Evolutionary conservation across 2,797 vertebrate genomes (phyloP), one percentile per base, ranked within the genome.

Genomic region (Syngnathus acus): DNA sequence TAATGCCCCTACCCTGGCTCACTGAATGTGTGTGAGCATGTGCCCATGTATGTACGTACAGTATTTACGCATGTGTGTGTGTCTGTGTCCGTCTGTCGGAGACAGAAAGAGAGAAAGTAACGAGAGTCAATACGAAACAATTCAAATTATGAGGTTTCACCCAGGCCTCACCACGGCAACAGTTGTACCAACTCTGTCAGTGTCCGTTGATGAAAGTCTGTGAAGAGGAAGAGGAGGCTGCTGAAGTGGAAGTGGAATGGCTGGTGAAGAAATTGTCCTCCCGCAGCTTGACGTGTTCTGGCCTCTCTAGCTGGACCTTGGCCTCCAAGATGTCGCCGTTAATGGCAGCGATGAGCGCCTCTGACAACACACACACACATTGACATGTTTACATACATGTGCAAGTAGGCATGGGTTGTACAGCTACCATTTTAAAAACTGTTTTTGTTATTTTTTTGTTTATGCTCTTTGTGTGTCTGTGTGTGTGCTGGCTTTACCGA

Each of bases 311-410:
- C 54, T 84, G 89, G 60, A 74, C 84, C 78, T 94, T 94, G 50
- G 94, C 94, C 80, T 95, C 93, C 67, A 95, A 93, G 23, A 99
- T 97, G 82, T 99, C 97, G 45, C 72, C 84, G 64, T 92, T 93
- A 86, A 98, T 98, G 38, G 94, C 95, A 1, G 87, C 82, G 82
- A 96, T 96, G 17, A 99, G 92, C 0, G 92, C 92, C 75, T 96
- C 97, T 99, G 90, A 43, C 9, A 16, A 21, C 10, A 21, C n/a
- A 26, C 6, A 26, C 6, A 17, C 23, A 48, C 9, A 13, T 4
- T n/a, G 7, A 19, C 13, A 32, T 40, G 19, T 47, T 38, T 1
- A 11, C 9, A 54, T 23, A 26, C n/a, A 47, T 16, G 14, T 47
- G 14, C 45, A 5, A 47, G 16, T 45, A 5, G 43, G 32, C 32